phyloP scores from a whole-genome alignment of 1,140 invertebrate species.

The Neodiprion lecontei region DNA sequence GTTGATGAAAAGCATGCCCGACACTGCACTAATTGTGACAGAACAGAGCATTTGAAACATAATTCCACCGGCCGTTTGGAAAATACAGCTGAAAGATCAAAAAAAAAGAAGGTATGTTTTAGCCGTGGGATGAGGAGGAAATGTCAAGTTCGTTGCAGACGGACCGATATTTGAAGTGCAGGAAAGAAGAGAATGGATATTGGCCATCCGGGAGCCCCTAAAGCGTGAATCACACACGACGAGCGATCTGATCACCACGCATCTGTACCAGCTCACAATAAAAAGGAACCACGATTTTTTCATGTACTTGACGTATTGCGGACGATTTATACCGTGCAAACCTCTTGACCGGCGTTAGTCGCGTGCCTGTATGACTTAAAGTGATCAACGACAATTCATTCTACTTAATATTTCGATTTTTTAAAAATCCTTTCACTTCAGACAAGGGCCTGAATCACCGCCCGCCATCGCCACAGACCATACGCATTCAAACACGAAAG shows the following conservation, averaged over 20 bases:
- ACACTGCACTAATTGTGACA: too few species aligned
- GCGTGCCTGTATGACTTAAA: background rate
- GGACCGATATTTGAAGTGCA: background rate
- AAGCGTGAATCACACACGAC: conserved; percentile 4
- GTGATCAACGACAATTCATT: conserved; percentile 13
- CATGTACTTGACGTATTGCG: background rate
- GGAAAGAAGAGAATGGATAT: background rate
- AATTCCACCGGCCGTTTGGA: too few species aligned
- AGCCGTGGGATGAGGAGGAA: background rate
- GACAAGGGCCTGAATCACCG: conserved; percentile 39
- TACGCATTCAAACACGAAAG: background rate
- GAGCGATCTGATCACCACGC: background rate
- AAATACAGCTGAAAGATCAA: too few species aligned
- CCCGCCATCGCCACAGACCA: conserved; percentile 20
- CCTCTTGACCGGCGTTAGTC: background rate
- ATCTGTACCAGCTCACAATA: background rate
- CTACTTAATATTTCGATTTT: background rate
- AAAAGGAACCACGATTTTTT: background rate
- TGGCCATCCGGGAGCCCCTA: background rate
- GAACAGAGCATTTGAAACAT: too few species aligned
- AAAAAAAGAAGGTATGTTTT: background rate
- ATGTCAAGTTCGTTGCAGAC: background rate
- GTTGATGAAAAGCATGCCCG: too few species aligned
- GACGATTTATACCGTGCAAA: background rate
- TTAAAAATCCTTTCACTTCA: background rate